phyloP scores from a whole-genome alignment of 2,113 vertebrate species.

The Albula glossodonta region DNA sequence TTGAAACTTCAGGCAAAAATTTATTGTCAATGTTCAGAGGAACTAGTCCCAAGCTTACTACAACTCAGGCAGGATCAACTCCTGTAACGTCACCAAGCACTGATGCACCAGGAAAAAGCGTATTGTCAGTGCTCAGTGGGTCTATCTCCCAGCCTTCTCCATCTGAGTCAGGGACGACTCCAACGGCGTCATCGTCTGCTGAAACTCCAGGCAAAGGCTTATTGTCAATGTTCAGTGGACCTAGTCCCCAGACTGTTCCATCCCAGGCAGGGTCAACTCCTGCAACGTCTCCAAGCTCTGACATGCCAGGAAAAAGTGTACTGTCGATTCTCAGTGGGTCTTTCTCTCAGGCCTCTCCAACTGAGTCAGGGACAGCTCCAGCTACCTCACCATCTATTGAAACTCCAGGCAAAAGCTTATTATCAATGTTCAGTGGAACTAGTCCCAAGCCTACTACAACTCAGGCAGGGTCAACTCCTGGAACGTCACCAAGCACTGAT shows the following conservation, averaged over 20 bases:
- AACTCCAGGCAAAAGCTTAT: constrained; percentile 1
- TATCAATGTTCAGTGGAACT: not conserved
- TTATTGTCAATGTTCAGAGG: not conserved
- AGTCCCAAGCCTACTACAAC: constrained; percentile 2
- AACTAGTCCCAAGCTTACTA: constrained; percentile 19
- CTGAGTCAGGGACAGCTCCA: not conserved
- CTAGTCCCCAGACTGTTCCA: not conserved
- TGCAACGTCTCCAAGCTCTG: too few species aligned
- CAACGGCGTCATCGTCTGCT: constrained; percentile 10
- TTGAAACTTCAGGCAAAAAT: not conserved
- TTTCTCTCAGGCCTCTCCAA: not conserved
- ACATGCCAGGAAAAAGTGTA: not conserved
- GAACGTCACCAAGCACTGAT: constrained; percentile 24
- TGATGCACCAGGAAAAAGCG: constrained; percentile 23
- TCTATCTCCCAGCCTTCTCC: constrained; percentile 1
- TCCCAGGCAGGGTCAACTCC: not conserved
- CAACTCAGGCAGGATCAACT: constrained; percentile 10
- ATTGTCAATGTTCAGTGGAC: constrained; percentile 5
- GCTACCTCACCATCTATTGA: not conserved
- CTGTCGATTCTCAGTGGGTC: not conserved
- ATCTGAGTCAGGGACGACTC: not conserved
- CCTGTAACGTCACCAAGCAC: constrained; percentile 1
- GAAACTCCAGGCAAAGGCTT: constrained; percentile 28
- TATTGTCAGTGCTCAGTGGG: not conserved
- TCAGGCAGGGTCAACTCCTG: constrained; percentile 23